A percentile compares a stretch with the other conserved stretches of the same genome.
Conservation (phyloP, 2,113 vertebrate genomes). For the Aphelocoma coerulescens region DNA sequence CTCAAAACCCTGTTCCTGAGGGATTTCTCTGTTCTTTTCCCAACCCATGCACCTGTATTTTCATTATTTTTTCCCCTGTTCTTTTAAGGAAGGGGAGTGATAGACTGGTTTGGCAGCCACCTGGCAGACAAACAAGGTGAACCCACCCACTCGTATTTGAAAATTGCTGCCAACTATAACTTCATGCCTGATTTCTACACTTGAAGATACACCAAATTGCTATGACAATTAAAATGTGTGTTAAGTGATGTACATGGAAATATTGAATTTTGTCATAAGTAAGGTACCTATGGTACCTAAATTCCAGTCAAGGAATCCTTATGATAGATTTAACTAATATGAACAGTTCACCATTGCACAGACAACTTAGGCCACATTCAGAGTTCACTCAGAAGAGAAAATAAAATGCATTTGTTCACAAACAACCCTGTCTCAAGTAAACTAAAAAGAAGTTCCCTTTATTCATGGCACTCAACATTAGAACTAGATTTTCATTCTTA, state of each 20-base stretch:
- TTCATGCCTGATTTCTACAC: not conserved
- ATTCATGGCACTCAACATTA: not conserved
- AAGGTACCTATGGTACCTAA: not conserved
- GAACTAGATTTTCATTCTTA: not conserved
- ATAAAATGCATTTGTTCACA: not conserved
- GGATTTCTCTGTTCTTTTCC: not conserved
- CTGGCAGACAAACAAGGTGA: not conserved
- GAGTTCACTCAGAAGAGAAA: not conserved
- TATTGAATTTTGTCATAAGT: not conserved
- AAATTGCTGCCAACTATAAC: not conserved
- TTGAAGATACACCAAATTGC: not conserved
- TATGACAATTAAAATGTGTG: not conserved
- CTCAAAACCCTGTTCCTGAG: not conserved
- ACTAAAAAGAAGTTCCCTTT: not conserved
- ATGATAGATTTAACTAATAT: not conserved
- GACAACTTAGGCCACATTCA: fast-evolving
- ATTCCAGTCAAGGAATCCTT: not conserved
- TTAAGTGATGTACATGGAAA: not conserved
- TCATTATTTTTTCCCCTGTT: not conserved
- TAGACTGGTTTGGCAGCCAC: fast-evolving
- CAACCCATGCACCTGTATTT: fast-evolving
- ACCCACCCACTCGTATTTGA: not conserved
- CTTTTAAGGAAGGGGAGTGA: not conserved
- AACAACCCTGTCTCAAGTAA: not conserved
- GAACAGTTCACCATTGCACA: not conserved